A percentile compares a stretch with the other conserved stretches of the same genome.
Conservation (phyloP, 2,888 invertebrate species). For the Drosophila paramelanica region DNA sequence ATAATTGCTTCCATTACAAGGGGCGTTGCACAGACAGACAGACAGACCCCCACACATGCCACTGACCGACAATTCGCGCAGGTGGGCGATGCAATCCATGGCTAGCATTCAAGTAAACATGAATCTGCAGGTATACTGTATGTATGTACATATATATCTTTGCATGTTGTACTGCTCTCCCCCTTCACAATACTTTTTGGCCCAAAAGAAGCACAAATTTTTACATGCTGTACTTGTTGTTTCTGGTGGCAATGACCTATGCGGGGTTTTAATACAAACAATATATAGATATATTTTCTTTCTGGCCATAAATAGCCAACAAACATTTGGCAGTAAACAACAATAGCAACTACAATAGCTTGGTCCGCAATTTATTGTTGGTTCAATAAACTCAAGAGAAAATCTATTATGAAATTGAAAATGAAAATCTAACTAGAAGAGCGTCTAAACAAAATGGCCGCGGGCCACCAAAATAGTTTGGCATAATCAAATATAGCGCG, state of each 20-base stretch:
- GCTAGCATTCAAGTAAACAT: slow-evolving; percentile 7
- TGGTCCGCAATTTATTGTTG: slow-evolving; percentile 32
- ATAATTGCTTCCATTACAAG: slow-evolving; percentile 18
- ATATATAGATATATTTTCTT: slow-evolving; percentile 20
- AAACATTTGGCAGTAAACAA: slow-evolving; percentile 38
- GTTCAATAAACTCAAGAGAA: slow-evolving; percentile 66
- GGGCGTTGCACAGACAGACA: slow-evolving; percentile 19
- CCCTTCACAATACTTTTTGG: neutral
- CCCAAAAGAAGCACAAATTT: slow-evolving; percentile 23
- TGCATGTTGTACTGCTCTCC: neutral
- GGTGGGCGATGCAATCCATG: slow-evolving; percentile 28
- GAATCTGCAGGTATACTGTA: neutral
- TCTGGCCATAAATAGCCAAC: slow-evolving; percentile 59
- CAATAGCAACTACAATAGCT: slow-evolving; percentile 13
- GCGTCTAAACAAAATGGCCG: slow-evolving; percentile 18
- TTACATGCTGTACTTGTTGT: slow-evolving; percentile 19
- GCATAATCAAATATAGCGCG: slow-evolving; percentile 34
- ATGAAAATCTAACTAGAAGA: slow-evolving; percentile 42
- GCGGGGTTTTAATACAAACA: slow-evolving; percentile 22
- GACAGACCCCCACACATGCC: slow-evolving; percentile 10
- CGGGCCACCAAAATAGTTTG: slow-evolving; percentile 37
- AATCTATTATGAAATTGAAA: slow-evolving; percentile 39
- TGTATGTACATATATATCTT: neutral
- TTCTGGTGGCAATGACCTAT: slow-evolving; percentile 48
- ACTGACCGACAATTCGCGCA: slow-evolving; percentile 11